Base-by-base conservation (phyloP, 1,140 invertebrate species). In the Hycleus phaleratus region DNA sequence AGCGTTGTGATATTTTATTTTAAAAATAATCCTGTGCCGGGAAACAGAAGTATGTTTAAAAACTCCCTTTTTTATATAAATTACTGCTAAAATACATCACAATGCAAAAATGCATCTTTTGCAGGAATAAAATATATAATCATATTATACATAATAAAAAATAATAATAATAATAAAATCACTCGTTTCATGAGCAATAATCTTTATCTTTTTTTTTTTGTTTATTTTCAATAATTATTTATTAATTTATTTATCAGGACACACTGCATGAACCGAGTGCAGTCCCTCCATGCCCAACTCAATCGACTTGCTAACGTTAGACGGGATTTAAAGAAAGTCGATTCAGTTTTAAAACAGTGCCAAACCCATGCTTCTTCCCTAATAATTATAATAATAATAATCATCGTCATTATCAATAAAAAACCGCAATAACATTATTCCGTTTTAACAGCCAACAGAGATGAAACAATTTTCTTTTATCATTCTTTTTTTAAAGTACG, bases 81-180 rank as follows among this genome's bases (percentile, higher is more conserved):
- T 81, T 82, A 85, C 80, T 78, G 82, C 84, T 85, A 85, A 85
- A 85, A 84, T 84, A 85, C 81, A 85, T 85, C 82, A 85, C 83
- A 83, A 85, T 82, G 84, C 83, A 85, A 85, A 65, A 81, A 81
- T 83, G 83, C 82, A 83, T 84, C 80, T 42, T 9, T n/a, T 82
- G 82, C 82, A 83, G 81, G 79, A 84, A 84, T 85, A 85, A 83
- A 85, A 84, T 84, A 85, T 84, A 84, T 81, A 81, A 78, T 83
- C 83, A 84, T 79, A 78, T 79, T 75, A 68, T 78, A 84, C 81
- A 83, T 81, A 82, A 81, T 78, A 80, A 81, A 79, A 78, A 79
- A 77, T 75, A 18, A 18, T 18, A 18, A 32, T 32, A 32, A 32
- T 32, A 32, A 32, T 32, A 32, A 7, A 32, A 32, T 77, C 75